Conservation (phyloP, 1,140 invertebrate genomes). For the Drosophila takahashii region DNA sequence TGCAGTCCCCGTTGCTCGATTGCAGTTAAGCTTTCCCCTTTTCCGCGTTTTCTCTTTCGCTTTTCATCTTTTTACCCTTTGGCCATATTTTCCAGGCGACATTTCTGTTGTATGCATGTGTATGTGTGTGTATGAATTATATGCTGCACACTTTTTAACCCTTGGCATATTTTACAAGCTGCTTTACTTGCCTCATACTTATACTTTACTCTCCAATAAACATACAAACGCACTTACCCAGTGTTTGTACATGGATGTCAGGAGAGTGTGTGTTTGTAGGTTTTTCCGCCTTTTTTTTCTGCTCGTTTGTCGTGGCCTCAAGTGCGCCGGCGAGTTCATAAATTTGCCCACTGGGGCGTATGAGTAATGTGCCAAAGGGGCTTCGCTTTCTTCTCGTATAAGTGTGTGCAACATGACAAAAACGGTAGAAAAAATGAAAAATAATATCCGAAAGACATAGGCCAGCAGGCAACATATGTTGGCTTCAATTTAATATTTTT, state of each 20-base stretch:
- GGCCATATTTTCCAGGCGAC: conserved; percentile 51
- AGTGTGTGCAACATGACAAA: conserved; percentile 37
- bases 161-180: conserved; percentile 82
- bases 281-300: conserved; percentile 19
- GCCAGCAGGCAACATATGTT: conserved; percentile 73
- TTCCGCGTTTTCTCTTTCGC: neutral
- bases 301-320: conserved; percentile 71
- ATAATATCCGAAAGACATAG: conserved; percentile 56
- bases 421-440: conserved; percentile 28
- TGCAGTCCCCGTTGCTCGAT: conserved; percentile 44
- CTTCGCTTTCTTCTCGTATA: conserved; percentile 28
- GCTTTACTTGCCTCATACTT: conserved; percentile 63
- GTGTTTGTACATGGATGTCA: conserved; percentile 28
- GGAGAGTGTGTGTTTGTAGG: conserved; percentile 42
- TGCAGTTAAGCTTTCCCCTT: conserved; percentile 43
- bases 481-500: conserved; percentile 61
- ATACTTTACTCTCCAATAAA: conserved; percentile 62
- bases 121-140: conserved; percentile 67
- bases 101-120: conserved; percentile 54
- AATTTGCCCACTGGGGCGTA: conserved; percentile 82
- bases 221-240: conserved; percentile 76
- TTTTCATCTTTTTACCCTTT: conserved; percentile 36
- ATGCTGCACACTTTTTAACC: conserved; percentile 78
- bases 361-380: conserved; percentile 78
- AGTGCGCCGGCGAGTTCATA: conserved; percentile 76